Evolutionary conservation across 1,140 invertebrate genomes (phyloP).

Genomic region (Micrasema minimum): DNA sequence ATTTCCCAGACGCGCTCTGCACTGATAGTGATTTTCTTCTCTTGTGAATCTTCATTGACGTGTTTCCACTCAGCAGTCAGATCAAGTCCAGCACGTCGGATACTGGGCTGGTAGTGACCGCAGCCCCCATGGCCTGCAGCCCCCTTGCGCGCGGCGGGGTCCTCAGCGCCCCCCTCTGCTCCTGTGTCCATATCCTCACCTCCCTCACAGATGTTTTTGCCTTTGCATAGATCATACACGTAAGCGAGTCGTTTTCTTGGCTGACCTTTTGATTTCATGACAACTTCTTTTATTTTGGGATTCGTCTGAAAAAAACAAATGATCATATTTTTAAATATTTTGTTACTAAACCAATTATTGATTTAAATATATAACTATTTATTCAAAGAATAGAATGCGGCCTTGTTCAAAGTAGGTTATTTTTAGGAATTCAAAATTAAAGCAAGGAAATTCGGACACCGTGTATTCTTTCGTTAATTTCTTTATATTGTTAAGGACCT

Average conservation of each 20-base stretch:
- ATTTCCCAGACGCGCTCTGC: slow-evolving; percentile 98
- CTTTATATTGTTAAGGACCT: too few relatives aligned
- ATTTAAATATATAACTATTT: too few relatives aligned
- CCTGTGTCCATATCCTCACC: slow-evolving; percentile 96
- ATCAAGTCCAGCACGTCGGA: slow-evolving; percentile 89
- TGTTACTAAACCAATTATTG: too few relatives aligned
- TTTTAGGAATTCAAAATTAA: too few relatives aligned
- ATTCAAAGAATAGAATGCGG: too few relatives aligned
- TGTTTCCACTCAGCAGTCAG: slow-evolving; percentile 98
- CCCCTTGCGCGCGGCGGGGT: slow-evolving; percentile 74
- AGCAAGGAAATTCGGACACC: too few relatives aligned
- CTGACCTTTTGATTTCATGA: slow-evolving; percentile 97
- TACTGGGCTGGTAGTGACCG: slow-evolving; percentile 95
- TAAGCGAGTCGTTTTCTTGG: slow-evolving; percentile 92
- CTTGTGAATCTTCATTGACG: slow-evolving; percentile 97
- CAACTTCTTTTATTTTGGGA: slow-evolving; percentile 97
- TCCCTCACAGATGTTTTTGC: slow-evolving; percentile 98
- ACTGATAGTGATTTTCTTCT: slow-evolving; percentile 91
- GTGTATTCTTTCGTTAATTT: too few relatives aligned
- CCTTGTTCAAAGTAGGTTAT: too few relatives aligned
- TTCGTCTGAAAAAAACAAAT: slow-evolving; percentile 73
- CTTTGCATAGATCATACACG: slow-evolving; percentile 98
- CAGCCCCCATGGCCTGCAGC: slow-evolving; percentile 90
- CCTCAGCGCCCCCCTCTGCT: slow-evolving; percentile 74
- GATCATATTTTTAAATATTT: too few relatives aligned